Evolutionary conservation across 2,113 vertebrate genomes (phyloP).

Genomic region (Nibea albiflora): DNA sequence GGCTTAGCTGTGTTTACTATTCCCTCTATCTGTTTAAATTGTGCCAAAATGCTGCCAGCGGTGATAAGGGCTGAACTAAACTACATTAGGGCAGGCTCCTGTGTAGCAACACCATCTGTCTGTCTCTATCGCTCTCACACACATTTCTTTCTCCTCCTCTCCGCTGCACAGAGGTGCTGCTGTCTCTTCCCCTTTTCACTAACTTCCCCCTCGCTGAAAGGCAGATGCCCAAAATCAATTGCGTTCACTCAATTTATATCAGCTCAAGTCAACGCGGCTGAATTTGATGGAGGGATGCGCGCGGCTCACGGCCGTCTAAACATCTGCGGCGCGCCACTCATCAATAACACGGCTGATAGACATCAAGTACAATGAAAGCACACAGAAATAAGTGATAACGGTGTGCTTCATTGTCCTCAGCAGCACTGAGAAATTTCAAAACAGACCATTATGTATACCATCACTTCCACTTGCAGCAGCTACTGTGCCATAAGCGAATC

Average conservation of each 20-base stretch:
- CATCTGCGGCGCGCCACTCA: slow-evolving; percentile 21
- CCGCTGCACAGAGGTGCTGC: slow-evolving; percentile 42
- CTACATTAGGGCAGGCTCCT: slow-evolving; percentile 60
- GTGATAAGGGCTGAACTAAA: slow-evolving; percentile 66
- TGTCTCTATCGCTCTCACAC: slow-evolving; percentile 65
- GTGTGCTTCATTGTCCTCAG: slow-evolving; percentile 22
- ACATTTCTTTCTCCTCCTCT: slow-evolving; percentile 59
- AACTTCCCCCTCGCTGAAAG: slow-evolving; percentile 48
- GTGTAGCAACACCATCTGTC: slow-evolving; percentile 70
- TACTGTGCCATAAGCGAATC: slow-evolving; percentile 49
- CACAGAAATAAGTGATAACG: slow-evolving; percentile 47
- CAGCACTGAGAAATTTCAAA: slow-evolving; percentile 33
- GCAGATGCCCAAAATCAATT: slow-evolving; percentile 68
- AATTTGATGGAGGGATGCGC: slow-evolving; percentile 24
- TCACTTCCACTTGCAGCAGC: slow-evolving; percentile 12
- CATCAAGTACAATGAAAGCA: slow-evolving; percentile 56
- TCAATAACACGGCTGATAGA: slow-evolving; percentile 58
- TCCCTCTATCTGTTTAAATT: slow-evolving; percentile 56
- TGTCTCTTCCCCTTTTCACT: slow-evolving; percentile 41
- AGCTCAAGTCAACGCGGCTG: slow-evolving; percentile 46
- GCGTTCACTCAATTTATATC: slow-evolving; percentile 70
- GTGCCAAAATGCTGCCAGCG: slow-evolving; percentile 55
- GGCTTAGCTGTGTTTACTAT: slow-evolving; percentile 49
- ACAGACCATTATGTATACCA: slow-evolving; percentile 24
- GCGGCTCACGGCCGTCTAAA: background rate